A percentile compares a stretch with the other conserved stretches of the same genome.
Conservation (phyloP, 2,888 invertebrate genomes). For the Tinea pellionella region DNA sequence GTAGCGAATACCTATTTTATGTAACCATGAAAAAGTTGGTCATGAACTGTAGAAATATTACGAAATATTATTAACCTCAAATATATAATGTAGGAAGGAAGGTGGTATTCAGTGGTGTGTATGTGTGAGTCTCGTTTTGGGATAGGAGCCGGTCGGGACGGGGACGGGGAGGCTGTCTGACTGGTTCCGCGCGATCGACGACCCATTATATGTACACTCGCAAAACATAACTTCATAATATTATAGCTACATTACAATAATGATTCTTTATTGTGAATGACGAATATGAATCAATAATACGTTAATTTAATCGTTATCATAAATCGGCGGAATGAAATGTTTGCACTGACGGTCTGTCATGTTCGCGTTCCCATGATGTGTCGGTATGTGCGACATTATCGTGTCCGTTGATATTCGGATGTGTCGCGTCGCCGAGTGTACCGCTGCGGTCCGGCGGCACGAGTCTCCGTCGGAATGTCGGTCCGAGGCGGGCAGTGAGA, state of each 20-base stretch:
- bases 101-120: neutral
- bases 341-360: too few relatives aligned
- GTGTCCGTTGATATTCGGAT: too few relatives aligned
- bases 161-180: conserved; percentile 58
- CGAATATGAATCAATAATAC: too few relatives aligned
- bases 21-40: too few relatives aligned
- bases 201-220: conserved; percentile 42
- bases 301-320: too few relatives aligned
- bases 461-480: conserved; percentile 27
- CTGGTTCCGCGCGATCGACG: conserved; percentile 64
- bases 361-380: too few relatives aligned
- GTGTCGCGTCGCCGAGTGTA: conserved; percentile 35
- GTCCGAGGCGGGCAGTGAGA: conserved; percentile 29
- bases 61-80: neutral
- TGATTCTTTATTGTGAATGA: too few relatives aligned
- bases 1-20: too few relatives aligned
- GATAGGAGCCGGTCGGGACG: conserved; percentile 35
- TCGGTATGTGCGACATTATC: too few relatives aligned
- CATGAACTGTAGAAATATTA: too few relatives aligned
- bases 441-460: conserved; percentile 42
- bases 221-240: conserved; percentile 12
- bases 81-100: neutral
- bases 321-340: too few relatives aligned
- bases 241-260: too few relatives aligned
- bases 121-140: neutral